Evolutionary conservation across 2,113 vertebrate species (phyloP), one percentile per base, ranked within the genome.

Genomic region (Crotalus helleri): DNA sequence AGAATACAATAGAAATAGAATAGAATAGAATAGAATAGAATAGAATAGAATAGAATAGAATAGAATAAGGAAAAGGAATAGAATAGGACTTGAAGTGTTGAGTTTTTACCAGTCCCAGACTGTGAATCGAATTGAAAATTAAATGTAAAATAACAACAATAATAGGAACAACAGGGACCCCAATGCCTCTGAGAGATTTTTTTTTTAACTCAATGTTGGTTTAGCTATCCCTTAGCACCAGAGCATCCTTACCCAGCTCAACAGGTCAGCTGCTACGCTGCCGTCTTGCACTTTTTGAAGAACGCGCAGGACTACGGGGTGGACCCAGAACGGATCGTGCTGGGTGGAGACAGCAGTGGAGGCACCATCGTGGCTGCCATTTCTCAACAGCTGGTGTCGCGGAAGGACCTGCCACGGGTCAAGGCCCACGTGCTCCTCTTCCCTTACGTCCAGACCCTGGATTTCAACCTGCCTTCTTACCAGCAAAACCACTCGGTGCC

Each of bases 391-490:
- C 95, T 99, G 69, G 87, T 96, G 46, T 93, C 92, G 17, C 94
- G 85, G 26, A 86, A 96, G 81, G 96, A 97, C 19, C 97, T 99
- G 69, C 98, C 97, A 13, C 96, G 55, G 26, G 98, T 98, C 26
- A 97, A 98, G 0, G 98, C 98, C 85, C 98, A 99, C 96, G 91
- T 99, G 95, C 96, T 99, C 51, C 95, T 99, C 96, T 98, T 98
- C 85, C 97, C 98, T 0, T 5, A 8, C 0, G 95, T 99, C 33
- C 98, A 99, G 94, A 96, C 93, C 23, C 85, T 98, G 58, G 97
- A 98, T 93, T 99, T 99, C 94, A 98, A 97, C 94, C 94, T 98
- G 59, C 99, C 98, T 11, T 99, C 98, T 2, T 98, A 98, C 53
- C 97, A 98, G 92, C 98, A 98, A 91, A 98, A 99, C n/a, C 95